A percentile compares a stretch with the other conserved stretches of the same genome.
Evolutionary conservation across 2,797 vertebrate genomes (phyloP).

Genomic region (Phylloscopus collybita): DNA sequence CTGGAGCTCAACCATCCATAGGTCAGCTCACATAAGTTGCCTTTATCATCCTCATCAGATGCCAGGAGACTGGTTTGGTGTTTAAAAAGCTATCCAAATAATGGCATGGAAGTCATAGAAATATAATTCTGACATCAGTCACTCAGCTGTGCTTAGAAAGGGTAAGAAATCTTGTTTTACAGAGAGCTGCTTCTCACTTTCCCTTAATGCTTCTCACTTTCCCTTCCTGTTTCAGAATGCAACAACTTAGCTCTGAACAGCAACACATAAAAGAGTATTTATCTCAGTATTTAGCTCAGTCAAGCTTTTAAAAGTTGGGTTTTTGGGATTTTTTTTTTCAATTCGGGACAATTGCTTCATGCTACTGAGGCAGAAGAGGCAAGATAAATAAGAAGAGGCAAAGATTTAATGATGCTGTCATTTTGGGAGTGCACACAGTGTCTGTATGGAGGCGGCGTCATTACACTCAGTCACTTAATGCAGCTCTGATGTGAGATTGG

Average conservation of each 20-base stretch:
- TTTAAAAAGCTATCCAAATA: not conserved
- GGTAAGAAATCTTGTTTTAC: slow-evolving; percentile 1
- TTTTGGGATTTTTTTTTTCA: not conserved
- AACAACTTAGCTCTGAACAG: not conserved
- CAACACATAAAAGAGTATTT: not conserved
- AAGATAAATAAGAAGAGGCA: not conserved
- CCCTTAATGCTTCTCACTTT: not conserved
- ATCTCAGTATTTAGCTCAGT: not conserved
- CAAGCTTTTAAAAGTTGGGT: slow-evolving; percentile 16
- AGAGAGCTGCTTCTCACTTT: not conserved
- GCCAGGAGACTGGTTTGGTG: not conserved
- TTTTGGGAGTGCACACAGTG: not conserved
- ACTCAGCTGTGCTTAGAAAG: not conserved
- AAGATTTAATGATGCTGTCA: not conserved
- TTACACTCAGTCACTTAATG: not conserved
- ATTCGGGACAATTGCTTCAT: not conserved
- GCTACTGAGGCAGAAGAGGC: not conserved
- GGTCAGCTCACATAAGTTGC: not conserved
- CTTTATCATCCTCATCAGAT: not conserved
- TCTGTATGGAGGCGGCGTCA: not conserved
- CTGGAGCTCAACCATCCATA: not conserved
- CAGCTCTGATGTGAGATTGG: not conserved
- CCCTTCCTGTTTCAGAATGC: not conserved
- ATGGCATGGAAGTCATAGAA: not conserved
- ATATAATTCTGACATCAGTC: not conserved